phyloP scores from a whole-genome alignment of 2,888 invertebrate genomes.

The Cylindroiulus punctatus region DNA sequence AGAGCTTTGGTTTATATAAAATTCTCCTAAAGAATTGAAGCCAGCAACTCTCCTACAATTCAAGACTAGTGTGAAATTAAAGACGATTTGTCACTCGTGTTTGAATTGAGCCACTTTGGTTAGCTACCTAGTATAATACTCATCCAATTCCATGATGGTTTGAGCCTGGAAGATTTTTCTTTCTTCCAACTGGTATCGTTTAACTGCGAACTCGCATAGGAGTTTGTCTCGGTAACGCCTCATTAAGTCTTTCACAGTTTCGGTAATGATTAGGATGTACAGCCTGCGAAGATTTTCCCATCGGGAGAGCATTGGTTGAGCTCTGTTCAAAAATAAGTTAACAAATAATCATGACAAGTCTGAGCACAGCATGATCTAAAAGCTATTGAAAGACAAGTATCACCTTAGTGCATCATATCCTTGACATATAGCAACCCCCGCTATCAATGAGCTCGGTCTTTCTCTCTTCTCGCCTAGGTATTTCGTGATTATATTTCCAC shows the following conservation, averaged over 20 bases:
- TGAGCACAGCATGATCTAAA: not conserved
- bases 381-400: constrained; percentile 67
- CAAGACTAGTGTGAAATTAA: constrained; percentile 55
- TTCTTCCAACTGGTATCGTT: constrained; percentile 77
- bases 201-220: constrained; percentile 78
- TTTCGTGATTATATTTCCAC: constrained; percentile 92
- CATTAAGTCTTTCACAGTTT: constrained; percentile 88
- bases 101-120: constrained; percentile 56
- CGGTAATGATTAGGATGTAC: constrained; percentile 92
- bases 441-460: constrained; percentile 72
- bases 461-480: constrained; percentile 82
- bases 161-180: constrained; percentile 86
- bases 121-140: constrained; percentile 79
- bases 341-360: not conserved
- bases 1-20: constrained; percentile 87
- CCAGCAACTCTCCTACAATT: constrained; percentile 76
- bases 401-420: constrained; percentile 92
- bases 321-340: constrained; percentile 70
- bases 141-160: constrained; percentile 87
- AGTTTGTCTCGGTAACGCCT: constrained; percentile 82
- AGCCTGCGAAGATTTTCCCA: constrained; percentile 91
- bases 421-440: constrained; percentile 92
- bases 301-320: constrained; percentile 79
- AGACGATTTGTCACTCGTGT: not conserved
- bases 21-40: constrained; percentile 79